These are phyloP conservation scores for Larimichthys crocea DNA, from an alignment of 2,113 vertebrate species.

Conservation along the genomic window DNA sequence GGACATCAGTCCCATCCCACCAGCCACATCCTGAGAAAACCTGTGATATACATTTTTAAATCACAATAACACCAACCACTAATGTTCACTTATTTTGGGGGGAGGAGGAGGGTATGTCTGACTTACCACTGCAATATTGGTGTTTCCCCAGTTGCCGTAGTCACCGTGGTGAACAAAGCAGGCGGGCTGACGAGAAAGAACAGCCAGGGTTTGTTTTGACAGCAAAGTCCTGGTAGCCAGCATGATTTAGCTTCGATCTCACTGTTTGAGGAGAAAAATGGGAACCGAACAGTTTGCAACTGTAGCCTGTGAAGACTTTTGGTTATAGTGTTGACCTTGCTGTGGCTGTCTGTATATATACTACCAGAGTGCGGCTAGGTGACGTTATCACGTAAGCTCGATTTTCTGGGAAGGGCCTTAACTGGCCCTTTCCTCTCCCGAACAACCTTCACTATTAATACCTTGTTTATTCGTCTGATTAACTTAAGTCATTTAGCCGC, in stretches of 20 bases:
- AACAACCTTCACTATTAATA: slow-evolving; percentile 66
- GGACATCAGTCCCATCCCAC: slow-evolving; percentile 84
- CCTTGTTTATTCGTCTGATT: slow-evolving; percentile 73
- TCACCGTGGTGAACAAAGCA: slow-evolving; percentile 80
- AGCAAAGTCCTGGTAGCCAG: slow-evolving; percentile 76
- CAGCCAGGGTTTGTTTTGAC: slow-evolving; percentile 70
- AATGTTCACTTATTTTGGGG: neutral
- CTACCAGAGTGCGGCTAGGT: slow-evolving; percentile 1
- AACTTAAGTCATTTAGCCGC: slow-evolving; percentile 67
- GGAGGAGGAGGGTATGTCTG: neutral
- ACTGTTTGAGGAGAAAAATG: neutral
- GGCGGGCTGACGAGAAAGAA: slow-evolving; percentile 74
- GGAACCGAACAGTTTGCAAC: neutral
- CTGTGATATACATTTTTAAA: no score
- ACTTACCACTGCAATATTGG: slow-evolving; percentile 82
- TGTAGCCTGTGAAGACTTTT: slow-evolving; percentile 45
- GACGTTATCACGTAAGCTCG: slow-evolving; percentile 74
- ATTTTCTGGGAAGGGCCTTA: slow-evolving; percentile 66
- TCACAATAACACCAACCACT: no score
- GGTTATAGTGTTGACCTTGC: neutral
- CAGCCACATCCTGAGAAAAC: slow-evolving; percentile 84
- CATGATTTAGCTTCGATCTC: slow-evolving; percentile 58
- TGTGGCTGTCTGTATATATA: slow-evolving; percentile 69
- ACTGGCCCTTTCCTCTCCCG: slow-evolving; percentile 48
- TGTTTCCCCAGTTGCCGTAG: slow-evolving; percentile 83